These are phyloP conservation scores for Grapholita molesta DNA, from an alignment of 1,140 invertebrate species.

Conservation along the genomic window DNA sequence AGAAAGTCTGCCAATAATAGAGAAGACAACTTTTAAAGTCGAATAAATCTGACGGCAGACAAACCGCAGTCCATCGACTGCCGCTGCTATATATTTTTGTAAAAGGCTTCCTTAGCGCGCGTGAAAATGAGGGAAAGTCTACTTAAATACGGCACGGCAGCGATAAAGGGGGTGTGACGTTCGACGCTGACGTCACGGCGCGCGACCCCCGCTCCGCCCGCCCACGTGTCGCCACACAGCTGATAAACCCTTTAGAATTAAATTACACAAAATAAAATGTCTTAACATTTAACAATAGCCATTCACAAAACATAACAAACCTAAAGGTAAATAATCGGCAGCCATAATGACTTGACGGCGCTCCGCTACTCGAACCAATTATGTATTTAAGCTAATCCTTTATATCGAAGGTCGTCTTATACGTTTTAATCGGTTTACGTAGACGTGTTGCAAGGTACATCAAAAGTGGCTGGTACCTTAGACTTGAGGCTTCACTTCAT, in stretches of 20 bases:
- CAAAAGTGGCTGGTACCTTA: no score
- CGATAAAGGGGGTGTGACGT: slow-evolving; percentile 36
- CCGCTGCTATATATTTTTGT: not conserved
- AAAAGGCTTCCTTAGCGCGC: not conserved
- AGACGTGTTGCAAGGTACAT: not conserved
- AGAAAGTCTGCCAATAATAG: not conserved
- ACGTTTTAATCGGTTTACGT: not conserved
- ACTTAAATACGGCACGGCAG: slow-evolving; percentile 19
- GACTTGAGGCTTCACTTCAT: no score
- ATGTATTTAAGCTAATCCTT: not conserved
- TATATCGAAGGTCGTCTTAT: not conserved
- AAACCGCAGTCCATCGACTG: not conserved
- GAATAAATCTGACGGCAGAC: not conserved
- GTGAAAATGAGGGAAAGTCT: slow-evolving; percentile 11
- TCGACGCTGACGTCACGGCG: slow-evolving; percentile 39
- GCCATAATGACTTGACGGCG: not conserved
- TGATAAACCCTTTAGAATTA: slow-evolving; percentile 30
- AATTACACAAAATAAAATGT: slow-evolving; percentile 27
- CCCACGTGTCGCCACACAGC: slow-evolving; percentile 30
- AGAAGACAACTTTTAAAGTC: not conserved
- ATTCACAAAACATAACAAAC: not conserved
- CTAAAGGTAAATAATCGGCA: not conserved
- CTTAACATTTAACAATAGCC: not conserved
- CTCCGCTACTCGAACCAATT: not conserved
- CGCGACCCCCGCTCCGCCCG: slow-evolving; percentile 35